phyloP scores from a whole-genome alignment of 1,140 invertebrate genomes.

The Drosophila cardini region DNA sequence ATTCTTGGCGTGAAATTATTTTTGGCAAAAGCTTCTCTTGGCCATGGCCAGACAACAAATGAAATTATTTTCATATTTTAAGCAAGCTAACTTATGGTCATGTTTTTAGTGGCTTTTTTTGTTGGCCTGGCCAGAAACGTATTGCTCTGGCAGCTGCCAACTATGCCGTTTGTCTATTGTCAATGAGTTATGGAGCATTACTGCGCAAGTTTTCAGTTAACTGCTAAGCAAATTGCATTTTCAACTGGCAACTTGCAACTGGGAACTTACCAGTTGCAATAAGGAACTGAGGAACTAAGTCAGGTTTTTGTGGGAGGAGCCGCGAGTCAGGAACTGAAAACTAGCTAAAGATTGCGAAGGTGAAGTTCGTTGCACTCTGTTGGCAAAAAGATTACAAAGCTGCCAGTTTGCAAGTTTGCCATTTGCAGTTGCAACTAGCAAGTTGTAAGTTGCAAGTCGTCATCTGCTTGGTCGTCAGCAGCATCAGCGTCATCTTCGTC shows the following conservation, averaged over 20 bases:
- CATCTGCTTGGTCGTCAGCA: not conserved
- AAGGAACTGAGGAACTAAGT: slow-evolving; percentile 27
- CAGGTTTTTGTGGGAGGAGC: slow-evolving; percentile 50
- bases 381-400: slow-evolving; percentile 45
- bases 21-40: slow-evolving; percentile 38
- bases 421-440: slow-evolving; percentile 10
- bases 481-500: slow-evolving; percentile 11
- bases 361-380: slow-evolving; percentile 66
- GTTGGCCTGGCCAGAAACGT: slow-evolving; percentile 25
- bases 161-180: slow-evolving; percentile 32
- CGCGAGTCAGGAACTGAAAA: slow-evolving; percentile 45
- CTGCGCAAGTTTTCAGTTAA: slow-evolving; percentile 67
- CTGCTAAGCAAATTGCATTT: slow-evolving; percentile 67
- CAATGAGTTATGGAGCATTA: slow-evolving; percentile 78
- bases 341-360: slow-evolving; percentile 57
- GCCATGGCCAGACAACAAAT: slow-evolving; percentile 37
- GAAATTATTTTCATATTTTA: slow-evolving; percentile 61
- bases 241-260: slow-evolving; percentile 5
- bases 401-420: slow-evolving; percentile 31
- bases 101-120: slow-evolving; percentile 20
- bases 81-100: slow-evolving; percentile 43
- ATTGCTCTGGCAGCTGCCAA: slow-evolving; percentile 36
- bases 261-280: slow-evolving; percentile 32
- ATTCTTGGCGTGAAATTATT: slow-evolving; percentile 64
- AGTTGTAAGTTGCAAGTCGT: slow-evolving; percentile 15